Evolutionary conservation across 2,888 invertebrate genomes (phyloP).

Genomic region (Eilema sororculum): DNA sequence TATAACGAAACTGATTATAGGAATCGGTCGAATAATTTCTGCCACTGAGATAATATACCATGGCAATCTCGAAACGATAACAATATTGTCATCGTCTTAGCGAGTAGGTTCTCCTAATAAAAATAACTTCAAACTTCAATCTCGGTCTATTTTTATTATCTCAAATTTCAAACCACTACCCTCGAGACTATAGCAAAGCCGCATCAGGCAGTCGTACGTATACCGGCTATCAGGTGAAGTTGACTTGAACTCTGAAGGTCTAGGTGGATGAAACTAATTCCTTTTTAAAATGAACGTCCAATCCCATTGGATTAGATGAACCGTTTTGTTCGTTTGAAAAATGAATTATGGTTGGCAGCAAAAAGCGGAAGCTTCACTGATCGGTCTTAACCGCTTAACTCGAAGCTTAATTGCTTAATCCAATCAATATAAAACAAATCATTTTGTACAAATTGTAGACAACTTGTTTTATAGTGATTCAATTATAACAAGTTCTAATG

Average conservation of each 20-base stretch:
- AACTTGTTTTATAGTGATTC: not conserved
- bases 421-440: not conserved
- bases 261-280: not conserved
- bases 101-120: too few species aligned
- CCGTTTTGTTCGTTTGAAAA: not conserved
- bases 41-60: not conserved
- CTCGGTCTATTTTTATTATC: too few species aligned
- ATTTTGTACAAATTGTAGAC: not conserved
- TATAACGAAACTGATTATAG: slow-evolving; percentile 22
- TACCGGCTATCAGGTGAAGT: too few species aligned
- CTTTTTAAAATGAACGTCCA: not conserved
- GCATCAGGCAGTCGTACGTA: too few species aligned
- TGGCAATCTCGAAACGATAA: not conserved
- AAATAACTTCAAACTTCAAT: too few species aligned
- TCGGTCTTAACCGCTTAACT: not conserved
- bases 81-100: not conserved
- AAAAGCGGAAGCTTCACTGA: not conserved
- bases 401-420: not conserved
- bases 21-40: not conserved
- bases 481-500: not conserved
- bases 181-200: too few species aligned
- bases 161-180: too few species aligned
- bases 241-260: too few species aligned
- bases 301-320: not conserved
- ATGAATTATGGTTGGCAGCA: slow-evolving; percentile 2